These are phyloP conservation scores for Trogon surrucura DNA, from an alignment of 2,113 vertebrate genomes.

Conservation along the genomic window DNA sequence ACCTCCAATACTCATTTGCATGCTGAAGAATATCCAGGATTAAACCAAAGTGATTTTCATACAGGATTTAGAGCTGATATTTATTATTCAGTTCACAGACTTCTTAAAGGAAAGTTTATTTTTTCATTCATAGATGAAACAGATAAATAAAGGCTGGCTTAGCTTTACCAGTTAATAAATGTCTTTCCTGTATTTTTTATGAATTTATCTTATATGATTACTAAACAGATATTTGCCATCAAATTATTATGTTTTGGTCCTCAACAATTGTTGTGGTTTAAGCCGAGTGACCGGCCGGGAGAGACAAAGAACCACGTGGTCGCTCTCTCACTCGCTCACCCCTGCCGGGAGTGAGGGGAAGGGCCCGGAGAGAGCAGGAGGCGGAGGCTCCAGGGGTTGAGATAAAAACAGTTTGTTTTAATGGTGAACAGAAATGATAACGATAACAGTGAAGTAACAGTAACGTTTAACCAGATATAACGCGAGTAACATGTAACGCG, in stretches of 20 bases:
- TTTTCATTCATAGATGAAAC: constrained; percentile 76
- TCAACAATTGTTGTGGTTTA: no score
- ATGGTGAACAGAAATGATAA: no score
- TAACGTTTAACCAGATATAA: no score
- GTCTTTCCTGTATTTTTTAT: constrained; percentile 69
- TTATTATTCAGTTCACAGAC: constrained; percentile 79
- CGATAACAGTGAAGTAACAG: no score
- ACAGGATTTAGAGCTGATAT: constrained; percentile 81
- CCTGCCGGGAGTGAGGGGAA: no score
- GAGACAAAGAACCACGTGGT: no score
- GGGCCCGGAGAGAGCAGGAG: no score
- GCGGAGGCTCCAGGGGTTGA: no score
- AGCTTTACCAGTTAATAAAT: constrained; percentile 74
- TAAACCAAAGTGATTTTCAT: constrained; percentile 81
- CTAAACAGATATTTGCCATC: constrained; percentile 64
- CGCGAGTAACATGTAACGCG: no score
- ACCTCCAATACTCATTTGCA: constrained; percentile 79
- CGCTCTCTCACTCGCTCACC: no score
- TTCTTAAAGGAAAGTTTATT: constrained; percentile 80
- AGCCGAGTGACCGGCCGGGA: no score
- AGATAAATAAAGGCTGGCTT: constrained; percentile 74
- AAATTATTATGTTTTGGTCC: constrained; percentile 72
- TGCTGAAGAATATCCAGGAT: constrained; percentile 80
- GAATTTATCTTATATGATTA: constrained; percentile 74
- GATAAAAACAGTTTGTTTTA: no score